These are phyloP conservation scores for Lordiphosa andalusiaca DNA, from an alignment of 2,888 invertebrate species.

Conservation along the genomic window DNA sequence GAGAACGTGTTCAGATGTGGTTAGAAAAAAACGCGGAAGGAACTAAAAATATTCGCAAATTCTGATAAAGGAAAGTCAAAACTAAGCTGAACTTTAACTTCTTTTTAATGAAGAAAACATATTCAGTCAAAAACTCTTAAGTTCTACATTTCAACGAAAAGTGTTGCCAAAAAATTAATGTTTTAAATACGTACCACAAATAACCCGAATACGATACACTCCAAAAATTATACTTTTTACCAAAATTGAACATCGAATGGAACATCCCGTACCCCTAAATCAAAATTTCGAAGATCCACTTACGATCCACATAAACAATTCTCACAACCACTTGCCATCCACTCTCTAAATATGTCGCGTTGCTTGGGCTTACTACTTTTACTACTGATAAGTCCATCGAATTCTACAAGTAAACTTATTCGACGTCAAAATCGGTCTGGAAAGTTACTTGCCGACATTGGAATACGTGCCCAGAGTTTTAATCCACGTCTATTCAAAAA, in stretches of 20 bases:
- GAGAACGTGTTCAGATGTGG: constrained; percentile 70
- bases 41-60: no score
- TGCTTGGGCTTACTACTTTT: not conserved
- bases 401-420: constrained; percentile 9
- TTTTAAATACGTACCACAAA: no score
- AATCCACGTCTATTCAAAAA: constrained; percentile 31
- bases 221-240: no score
- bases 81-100: no score
- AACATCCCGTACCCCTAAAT: no score
- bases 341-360: not conserved
- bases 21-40: constrained; percentile 9
- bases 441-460: constrained; percentile 50
- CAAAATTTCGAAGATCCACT: not conserved
- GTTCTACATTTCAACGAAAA: not conserved
- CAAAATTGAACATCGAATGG: no score
- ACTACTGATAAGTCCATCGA: constrained; percentile 1
- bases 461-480: constrained; percentile 42
- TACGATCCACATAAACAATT: no score
- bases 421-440: constrained; percentile 53
- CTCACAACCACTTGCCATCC: no score
- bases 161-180: not conserved
- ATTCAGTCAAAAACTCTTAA: no score
- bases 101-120: no score
- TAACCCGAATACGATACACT: no score
- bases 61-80: no score